These are phyloP conservation scores for Sander vitreus DNA, from an alignment of 2,113 vertebrate genomes.

Conservation along the genomic window DNA sequence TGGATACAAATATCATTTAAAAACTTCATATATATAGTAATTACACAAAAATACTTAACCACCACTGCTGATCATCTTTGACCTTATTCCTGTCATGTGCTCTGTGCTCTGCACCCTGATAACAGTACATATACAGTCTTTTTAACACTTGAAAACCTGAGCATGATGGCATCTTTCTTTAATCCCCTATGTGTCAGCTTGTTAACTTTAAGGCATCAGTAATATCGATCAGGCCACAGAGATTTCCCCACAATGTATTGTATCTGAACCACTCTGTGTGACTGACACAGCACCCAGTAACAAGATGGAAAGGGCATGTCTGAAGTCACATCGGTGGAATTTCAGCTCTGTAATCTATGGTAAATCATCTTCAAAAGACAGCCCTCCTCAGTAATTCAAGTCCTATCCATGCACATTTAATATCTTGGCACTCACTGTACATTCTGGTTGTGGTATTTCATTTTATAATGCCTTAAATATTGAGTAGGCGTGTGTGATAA, in stretches of 20 bases:
- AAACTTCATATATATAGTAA: neutral
- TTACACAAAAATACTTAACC: neutral
- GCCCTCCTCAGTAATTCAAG: slow-evolving; percentile 2
- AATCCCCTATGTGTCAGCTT: slow-evolving; percentile 4
- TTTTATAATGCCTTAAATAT: neutral
- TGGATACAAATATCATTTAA: neutral
- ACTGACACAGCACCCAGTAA: slow-evolving; percentile 26
- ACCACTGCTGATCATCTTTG: neutral
- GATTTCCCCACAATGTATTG: neutral
- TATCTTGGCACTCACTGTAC: neutral
- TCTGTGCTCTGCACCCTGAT: neutral
- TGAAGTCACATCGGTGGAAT: slow-evolving; percentile 28
- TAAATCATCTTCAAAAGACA: slow-evolving; percentile 23
- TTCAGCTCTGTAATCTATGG: slow-evolving; percentile 16
- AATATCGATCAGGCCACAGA: neutral
- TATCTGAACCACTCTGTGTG: neutral
- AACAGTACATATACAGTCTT: neutral
- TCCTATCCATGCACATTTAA: neutral
- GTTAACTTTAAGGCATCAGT: neutral
- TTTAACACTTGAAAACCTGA: neutral
- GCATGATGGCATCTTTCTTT: neutral
- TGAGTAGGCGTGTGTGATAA: neutral
- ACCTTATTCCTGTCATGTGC: neutral
- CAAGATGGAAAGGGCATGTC: slow-evolving; percentile 28
- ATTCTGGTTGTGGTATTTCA: neutral